Conservation (phyloP, 2,113 vertebrate genomes). For the Pontoporia blainvillei region DNA sequence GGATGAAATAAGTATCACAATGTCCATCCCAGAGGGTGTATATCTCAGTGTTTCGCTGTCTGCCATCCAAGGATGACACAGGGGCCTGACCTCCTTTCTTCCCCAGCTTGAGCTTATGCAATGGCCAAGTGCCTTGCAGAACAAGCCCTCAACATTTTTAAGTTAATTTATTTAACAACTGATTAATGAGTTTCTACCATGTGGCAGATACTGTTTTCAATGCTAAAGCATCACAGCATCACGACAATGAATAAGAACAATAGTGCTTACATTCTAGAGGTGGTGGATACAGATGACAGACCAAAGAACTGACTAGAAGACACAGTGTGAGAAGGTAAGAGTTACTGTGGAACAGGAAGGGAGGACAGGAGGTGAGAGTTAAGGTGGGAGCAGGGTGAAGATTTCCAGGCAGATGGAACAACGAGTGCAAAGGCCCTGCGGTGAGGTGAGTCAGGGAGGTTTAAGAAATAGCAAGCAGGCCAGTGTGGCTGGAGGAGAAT, state of each 20-base stretch:
- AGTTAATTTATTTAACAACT: background rate
- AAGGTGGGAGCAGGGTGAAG: background rate
- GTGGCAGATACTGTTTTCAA: background rate
- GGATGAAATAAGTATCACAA: background rate
- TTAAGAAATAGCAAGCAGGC: background rate
- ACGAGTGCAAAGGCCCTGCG: background rate
- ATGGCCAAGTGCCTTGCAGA: background rate
- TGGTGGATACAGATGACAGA: background rate
- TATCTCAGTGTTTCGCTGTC: background rate
- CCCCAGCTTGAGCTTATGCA: background rate
- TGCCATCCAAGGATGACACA: background rate
- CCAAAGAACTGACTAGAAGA: background rate
- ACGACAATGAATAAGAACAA: background rate
- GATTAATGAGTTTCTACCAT: background rate
- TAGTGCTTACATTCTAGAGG: background rate
- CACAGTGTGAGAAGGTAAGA: background rate
- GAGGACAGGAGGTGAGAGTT: background rate
- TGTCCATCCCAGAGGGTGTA: background rate
- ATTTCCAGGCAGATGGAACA: background rate
- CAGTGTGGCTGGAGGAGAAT: background rate
- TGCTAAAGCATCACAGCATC: background rate
- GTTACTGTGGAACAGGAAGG: background rate
- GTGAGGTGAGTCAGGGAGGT: background rate
- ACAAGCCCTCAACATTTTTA: background rate
- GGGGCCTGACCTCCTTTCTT: background rate